Base-by-base conservation (phyloP, 2,888 invertebrate species). In the Panopea generosa region DNA sequence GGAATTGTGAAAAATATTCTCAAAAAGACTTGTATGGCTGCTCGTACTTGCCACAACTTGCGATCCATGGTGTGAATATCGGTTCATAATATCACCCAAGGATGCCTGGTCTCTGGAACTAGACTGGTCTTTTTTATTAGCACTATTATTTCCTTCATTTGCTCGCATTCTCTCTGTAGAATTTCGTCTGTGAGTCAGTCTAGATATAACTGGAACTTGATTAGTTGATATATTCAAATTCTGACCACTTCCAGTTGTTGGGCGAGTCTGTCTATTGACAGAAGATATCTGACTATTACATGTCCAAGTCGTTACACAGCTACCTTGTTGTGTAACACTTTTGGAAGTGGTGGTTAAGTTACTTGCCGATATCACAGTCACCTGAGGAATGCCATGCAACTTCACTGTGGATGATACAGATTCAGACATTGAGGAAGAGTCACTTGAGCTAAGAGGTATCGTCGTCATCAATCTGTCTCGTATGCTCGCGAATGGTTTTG, bases 381-480 rank as follows among this genome's bases (percentile, higher is more conserved):
- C 74, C 53, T 68, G 62, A 29, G 74, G 74, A 40, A 74, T 74
- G 18, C 68, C 63, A 11, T n/a, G 26, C 27, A 57, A 33, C 27
- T 61, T 26, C 20, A 43, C 9, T 4, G 29, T 40, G 18, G 55
- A 33, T 1, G 38, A 22, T 7, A 11, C 9, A 40, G 57, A 20
- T 29, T 53, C 22, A 26, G 24, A 29, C 22, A 24, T 7, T 50
- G 43, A n/a, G 22, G 55, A 40, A 26, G 49, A 27, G 6, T 47
- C 40, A 6, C 29, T 52, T 11, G 66, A 33, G 38, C 50, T 50
- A 14, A 71, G 47, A 3, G 75, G 69, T n/a, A 76, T 61, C 18
- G 50, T 65, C 14, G 65, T 62, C 52, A 72, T 53, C 2, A 80
- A 68, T 18, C 79, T 40, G 22, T 80, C 79, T 18, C 79, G 16